Base-by-base conservation (phyloP, 2,113 vertebrate species). In the Pholis gunnellus region DNA sequence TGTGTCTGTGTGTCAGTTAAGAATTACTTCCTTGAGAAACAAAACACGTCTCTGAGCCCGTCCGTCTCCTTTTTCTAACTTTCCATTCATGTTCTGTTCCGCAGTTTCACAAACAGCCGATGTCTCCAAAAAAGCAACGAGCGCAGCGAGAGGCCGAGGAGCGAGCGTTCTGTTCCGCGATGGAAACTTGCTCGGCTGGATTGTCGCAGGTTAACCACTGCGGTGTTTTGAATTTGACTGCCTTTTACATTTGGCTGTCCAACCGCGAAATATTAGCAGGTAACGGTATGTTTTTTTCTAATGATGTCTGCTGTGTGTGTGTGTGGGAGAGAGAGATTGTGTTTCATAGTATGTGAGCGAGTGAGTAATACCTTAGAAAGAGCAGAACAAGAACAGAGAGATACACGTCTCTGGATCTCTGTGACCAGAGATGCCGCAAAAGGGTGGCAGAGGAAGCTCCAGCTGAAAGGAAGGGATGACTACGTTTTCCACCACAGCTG, bases 111-210 rank as follows among this genome's bases (percentile, higher is more conserved):
- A 78, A 81, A 79, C 73, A 72, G 79, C 81, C 85, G 73, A 84
- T 66, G 85, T 84, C 67, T 83, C 71, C 52, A 74, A 85, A 69
- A 4, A 57, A 63, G 29, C 79, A n/a, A 11, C 18, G 22, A 82
- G 83, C 78, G 10, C 78, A 70, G 73, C 22, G 8, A 44, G 72
- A 73, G 61, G 66, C 59, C 36, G 0, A 57, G 59, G 68, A 87
- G 81, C 75, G 20, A 76, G 1, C 60, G 81, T 79, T 85, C 72
- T 72, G 31, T 69, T 79, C 81, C 71, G 25, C 6, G 50, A 85
- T 79, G 91, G 91, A 91, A 91, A 89, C 79, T 81, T n/a, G 18
- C 63, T 75, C 5, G 29, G 57, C 63, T 79, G 9, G 8, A 76
- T 89, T 64, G 73, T 82, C 50, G 34, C n/a, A 79, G 82, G 79